Base-by-base conservation (phyloP, 2,797 vertebrate genomes). In the Melanotaenia boesemani region DNA sequence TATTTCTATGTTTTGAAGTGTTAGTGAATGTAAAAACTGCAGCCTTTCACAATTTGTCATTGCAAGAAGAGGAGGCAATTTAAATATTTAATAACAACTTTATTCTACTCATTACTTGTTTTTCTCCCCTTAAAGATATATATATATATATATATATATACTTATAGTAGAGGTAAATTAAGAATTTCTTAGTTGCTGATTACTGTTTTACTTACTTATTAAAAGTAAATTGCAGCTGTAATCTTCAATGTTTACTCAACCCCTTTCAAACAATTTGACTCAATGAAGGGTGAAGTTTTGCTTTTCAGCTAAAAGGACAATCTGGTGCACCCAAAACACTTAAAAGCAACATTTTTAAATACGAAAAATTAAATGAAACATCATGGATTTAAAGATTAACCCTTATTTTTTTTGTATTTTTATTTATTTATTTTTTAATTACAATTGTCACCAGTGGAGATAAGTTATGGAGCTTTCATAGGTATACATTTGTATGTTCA, bases 401-500 rank as follows among this genome's bases (percentile, higher is more conserved):
- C 13, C 37, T 55, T 37, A 67, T 68, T 37, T 61, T 69, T 32
- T 18, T 36, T 6, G 36, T 26, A 52, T 48, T 13, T 13, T 39
- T 13, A 39, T 12, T 37, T 6, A 10, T 61, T 32, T 48, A 18
- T 22, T 26, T 67, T 70, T 4, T 68, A 50, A 24, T 26, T 18
- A 7, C 57, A 34, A 54, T 37, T 77, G 41, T 37, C 71, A 13
- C 50, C 67, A 60, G 39, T 69, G 28, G 39, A 69, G 54, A 63
- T 67, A 60, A 46, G 59, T 60, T 76, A 54, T 77, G 74, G 75
- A 74, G 85, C 64, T 50, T 68, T 84, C 56, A 81, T 28, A 62
- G 67, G 71, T 63, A 71, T 28, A 26, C 79, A 78, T 89, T 76
- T 89, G 74, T 83, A 74, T 72, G 67, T 78, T 84, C 63, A 74